These are phyloP conservation scores for Gadus chalcogrammus DNA, from an alignment of 2,113 vertebrate species.

Conservation along the genomic window DNA sequence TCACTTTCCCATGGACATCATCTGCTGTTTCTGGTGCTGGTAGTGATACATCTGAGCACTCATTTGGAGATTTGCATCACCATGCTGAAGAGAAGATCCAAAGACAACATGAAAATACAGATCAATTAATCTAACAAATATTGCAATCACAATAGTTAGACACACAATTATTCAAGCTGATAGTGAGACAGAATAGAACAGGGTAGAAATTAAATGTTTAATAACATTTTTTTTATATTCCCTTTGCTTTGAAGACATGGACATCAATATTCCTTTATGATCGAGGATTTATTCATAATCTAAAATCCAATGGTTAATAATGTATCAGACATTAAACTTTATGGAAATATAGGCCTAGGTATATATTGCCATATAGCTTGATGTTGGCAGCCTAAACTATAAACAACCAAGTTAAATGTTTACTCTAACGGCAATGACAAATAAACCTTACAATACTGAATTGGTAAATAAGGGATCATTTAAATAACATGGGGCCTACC, in stretches of 20 bases:
- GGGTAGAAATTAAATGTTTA: not conserved
- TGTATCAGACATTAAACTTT: too few species aligned
- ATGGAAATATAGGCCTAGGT: too few species aligned
- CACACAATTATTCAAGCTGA: too few species aligned
- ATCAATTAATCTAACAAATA: too few species aligned
- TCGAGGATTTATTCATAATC: too few species aligned
- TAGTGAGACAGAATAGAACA: not conserved
- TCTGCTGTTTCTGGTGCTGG: slow-evolving; percentile 97
- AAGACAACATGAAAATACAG: slow-evolving; percentile 5
- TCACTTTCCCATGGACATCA: slow-evolving; percentile 87
- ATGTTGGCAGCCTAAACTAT: too few species aligned
- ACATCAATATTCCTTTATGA: too few species aligned
- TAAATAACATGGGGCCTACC: slow-evolving; percentile 62
- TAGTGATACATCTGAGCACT: slow-evolving; percentile 97
- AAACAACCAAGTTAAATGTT: too few species aligned
- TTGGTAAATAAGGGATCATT: not conserved
- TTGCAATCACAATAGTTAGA: too few species aligned
- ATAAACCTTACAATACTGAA: not conserved
- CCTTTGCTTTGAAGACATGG: too few species aligned
- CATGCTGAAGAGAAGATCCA: slow-evolving; percentile 65
- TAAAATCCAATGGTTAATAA: too few species aligned
- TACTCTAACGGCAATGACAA: not conserved
- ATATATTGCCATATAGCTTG: too few species aligned
- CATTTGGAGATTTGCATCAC: slow-evolving; percentile 87
- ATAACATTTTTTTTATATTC: not conserved